Evolutionary conservation across 2,888 invertebrate species (phyloP).

Genomic region (Dryocosmus kuriphilus): DNA sequence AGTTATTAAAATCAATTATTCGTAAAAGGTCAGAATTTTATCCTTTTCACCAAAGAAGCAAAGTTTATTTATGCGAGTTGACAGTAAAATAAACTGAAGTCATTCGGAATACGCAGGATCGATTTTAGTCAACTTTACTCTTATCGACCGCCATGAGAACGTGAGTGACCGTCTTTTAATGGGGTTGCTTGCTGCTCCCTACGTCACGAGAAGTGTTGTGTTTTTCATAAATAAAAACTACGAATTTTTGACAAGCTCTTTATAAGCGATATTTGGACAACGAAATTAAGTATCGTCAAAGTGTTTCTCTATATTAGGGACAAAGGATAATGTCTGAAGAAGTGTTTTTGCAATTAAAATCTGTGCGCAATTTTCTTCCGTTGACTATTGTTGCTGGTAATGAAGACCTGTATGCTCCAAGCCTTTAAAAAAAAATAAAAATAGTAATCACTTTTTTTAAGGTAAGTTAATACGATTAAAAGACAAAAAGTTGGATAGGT

Average conservation of each 20-base stretch:
- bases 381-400: neutral
- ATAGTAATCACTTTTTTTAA: neutral
- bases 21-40: neutral
- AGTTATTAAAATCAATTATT: neutral
- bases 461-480: neutral
- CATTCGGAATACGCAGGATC: constrained; percentile 12
- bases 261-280: neutral
- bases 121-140: constrained; percentile 16
- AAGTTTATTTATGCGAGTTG: neutral
- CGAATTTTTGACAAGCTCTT: neutral
- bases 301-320: neutral
- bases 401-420: neutral
- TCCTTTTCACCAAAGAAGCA: neutral
- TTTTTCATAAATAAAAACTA: neutral
- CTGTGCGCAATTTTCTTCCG: neutral
- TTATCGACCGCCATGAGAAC: constrained; percentile 37
- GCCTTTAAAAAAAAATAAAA: neutral
- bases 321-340: neutral
- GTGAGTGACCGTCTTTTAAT: constrained; percentile 18
- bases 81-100: neutral
- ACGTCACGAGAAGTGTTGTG: neutral
- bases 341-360: neutral
- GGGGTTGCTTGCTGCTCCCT: constrained; percentile 1
- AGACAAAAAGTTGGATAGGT: too few species aligned
- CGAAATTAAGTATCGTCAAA: neutral